Conservation (phyloP, 2,888 invertebrate species). For the Rhingia rostrata region DNA sequence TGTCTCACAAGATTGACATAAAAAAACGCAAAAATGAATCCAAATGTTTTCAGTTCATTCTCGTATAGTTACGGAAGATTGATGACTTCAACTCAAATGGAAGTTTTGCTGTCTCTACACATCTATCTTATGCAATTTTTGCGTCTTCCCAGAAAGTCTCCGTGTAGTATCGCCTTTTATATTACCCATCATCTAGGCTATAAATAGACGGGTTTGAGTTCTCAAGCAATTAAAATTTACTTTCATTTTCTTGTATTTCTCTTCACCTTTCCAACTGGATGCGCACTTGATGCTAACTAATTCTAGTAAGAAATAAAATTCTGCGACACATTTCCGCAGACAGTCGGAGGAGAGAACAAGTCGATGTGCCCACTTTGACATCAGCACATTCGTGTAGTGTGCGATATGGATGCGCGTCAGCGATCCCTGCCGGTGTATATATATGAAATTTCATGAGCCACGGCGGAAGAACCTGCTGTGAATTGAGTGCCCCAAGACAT, state of each 20-base stretch:
- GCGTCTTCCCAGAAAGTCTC: no score
- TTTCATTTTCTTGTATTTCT: conserved; percentile 42
- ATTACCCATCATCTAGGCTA: conserved; percentile 11
- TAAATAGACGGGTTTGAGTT: conserved; percentile 6
- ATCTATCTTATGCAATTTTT: no score
- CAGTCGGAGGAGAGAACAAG: conserved; percentile 20
- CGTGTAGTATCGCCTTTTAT: background rate
- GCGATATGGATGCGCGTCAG: conserved; percentile 68
- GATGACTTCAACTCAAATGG: no score
- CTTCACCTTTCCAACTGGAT: conserved; percentile 31
- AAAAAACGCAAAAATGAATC: no score
- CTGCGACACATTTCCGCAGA: conserved; percentile 69
- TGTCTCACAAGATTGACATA: background rate
- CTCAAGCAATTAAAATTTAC: conserved; percentile 43
- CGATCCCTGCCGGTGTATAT: conserved; percentile 20
- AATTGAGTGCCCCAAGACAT: conserved; percentile 74
- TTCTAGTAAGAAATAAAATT: conserved; percentile 66
- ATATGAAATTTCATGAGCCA: conserved; percentile 60
- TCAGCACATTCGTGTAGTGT: conserved; percentile 63
- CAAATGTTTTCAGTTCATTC: no score
- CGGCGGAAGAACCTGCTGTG: conserved; percentile 74
- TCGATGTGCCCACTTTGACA: conserved; percentile 45
- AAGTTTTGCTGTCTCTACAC: no score
- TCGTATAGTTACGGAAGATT: no score
- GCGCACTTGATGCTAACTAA: conserved; percentile 39